These are phyloP conservation scores for Apogon hyalosoma DNA, from an alignment of 2,797 vertebrate species.

Conservation along the genomic window DNA sequence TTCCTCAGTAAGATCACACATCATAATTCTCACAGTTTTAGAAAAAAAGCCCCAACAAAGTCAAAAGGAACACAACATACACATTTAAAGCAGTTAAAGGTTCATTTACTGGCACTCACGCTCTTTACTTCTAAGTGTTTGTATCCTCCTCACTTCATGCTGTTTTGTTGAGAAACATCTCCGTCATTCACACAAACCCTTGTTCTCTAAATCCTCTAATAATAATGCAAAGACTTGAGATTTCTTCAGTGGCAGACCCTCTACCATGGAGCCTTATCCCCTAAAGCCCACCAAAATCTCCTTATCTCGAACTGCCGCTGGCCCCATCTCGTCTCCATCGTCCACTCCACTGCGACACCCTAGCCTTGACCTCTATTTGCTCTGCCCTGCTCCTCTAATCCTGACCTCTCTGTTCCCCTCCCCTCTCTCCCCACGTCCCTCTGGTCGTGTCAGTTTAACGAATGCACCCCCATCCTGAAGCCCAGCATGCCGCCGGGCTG, in stretches of 20 bases:
- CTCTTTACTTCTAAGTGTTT: constrained; percentile 10
- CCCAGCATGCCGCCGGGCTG: constrained; percentile 60
- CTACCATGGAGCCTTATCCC: constrained; percentile 59
- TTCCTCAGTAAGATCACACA: too few relatives aligned
- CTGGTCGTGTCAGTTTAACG: constrained; percentile 68
- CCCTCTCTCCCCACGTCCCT: neutral
- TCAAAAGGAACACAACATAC: too few relatives aligned
- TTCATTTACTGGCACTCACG: neutral
- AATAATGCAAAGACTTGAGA: constrained; percentile 47
- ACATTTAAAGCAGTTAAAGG: too few relatives aligned
- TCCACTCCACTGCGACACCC: constrained; percentile 64
- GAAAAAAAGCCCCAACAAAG: too few relatives aligned
- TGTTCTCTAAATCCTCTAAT: constrained; percentile 37
- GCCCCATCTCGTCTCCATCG: constrained; percentile 26
- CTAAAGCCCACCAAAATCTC: constrained; percentile 53
- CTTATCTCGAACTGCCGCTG: constrained; percentile 59
- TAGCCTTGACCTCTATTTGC: constrained; percentile 68
- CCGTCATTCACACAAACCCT: constrained; percentile 31
- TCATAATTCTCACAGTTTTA: too few relatives aligned
- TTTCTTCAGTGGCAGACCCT: constrained; percentile 41
- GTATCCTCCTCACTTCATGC: neutral
- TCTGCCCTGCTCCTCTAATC: constrained; percentile 55
- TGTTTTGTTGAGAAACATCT: constrained; percentile 41
- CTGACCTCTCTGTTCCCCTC: constrained; percentile 40
- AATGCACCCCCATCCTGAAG: constrained; percentile 64